Evolutionary conservation across 1,140 invertebrate genomes (phyloP).

Genomic region (Zaprionus tsacasi): DNA sequence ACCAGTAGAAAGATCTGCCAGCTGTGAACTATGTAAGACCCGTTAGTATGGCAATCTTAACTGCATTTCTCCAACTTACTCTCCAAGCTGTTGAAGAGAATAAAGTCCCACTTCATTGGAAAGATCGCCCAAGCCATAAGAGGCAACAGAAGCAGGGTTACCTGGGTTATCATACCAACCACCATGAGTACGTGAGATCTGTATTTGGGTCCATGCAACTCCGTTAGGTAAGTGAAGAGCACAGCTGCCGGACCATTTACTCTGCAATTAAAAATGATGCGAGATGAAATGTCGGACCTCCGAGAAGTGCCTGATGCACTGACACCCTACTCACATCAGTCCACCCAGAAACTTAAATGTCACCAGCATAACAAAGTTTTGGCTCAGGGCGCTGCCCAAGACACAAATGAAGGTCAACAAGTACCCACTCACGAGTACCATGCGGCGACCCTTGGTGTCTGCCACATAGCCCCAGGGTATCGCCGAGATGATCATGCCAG

Average conservation of each 20-base stretch:
- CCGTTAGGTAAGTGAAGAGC: conserved; percentile 88
- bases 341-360: conserved; percentile 90
- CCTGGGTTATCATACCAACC: conserved; percentile 87
- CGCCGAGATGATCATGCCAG: conserved; percentile 92
- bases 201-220: conserved; percentile 87
- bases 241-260: conserved; percentile 90
- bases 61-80: conserved; percentile 85
- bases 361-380: conserved; percentile 89
- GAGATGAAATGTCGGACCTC: neutral
- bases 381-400: conserved; percentile 88
- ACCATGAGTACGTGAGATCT: conserved; percentile 87
- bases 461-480: conserved; percentile 93
- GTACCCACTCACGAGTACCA: conserved; percentile 89
- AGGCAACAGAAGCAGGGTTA: conserved; percentile 85
- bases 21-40: conserved; percentile 85
- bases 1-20: conserved; percentile 91
- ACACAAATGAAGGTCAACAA: conserved; percentile 89
- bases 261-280: conserved; percentile 81
- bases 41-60: neutral
- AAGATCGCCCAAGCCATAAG: conserved; percentile 86
- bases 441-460: conserved; percentile 90
- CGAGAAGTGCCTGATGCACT: neutral
- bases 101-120: conserved; percentile 84
- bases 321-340: conserved; percentile 88
- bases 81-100: conserved; percentile 85